Conservation (phyloP, 2,113 vertebrate genomes). For the Haliaeetus leucogaster region DNA sequence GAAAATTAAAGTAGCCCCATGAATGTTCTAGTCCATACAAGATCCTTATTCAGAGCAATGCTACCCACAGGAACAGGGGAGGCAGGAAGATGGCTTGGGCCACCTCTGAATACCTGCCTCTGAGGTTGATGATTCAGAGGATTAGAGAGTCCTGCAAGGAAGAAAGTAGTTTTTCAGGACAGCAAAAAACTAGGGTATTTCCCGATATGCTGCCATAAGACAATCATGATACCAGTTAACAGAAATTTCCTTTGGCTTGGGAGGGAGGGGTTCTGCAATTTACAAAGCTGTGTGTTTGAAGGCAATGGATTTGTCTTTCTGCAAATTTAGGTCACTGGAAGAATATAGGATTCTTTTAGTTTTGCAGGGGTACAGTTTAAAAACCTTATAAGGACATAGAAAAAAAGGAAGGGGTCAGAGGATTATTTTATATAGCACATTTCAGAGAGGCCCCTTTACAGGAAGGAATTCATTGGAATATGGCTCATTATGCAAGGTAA, state of each 20-base stretch:
- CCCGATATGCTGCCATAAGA: neutral
- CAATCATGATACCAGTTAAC: neutral
- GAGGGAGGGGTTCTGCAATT: neutral
- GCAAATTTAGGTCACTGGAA: neutral
- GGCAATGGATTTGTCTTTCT: neutral
- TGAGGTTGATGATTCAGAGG: neutral
- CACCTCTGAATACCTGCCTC: neutral
- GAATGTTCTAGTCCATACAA: neutral
- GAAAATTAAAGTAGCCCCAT: neutral
- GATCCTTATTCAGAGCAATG: neutral
- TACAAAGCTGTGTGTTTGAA: neutral
- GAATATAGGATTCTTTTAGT: neutral
- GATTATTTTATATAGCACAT: neutral
- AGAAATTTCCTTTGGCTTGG: neutral
- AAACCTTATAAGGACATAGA: neutral
- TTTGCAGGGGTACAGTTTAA: neutral
- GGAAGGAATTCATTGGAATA: neutral
- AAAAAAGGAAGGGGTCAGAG: neutral
- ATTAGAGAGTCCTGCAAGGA: neutral
- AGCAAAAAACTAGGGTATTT: neutral
- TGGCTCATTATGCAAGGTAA: neutral
- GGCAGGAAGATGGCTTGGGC: neutral
- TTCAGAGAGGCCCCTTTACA: neutral
- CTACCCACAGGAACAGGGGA: neutral
- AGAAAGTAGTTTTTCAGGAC: neutral